Evolutionary conservation across 2,113 vertebrate species (phyloP).

Genomic region (Micromys minutus): DNA sequence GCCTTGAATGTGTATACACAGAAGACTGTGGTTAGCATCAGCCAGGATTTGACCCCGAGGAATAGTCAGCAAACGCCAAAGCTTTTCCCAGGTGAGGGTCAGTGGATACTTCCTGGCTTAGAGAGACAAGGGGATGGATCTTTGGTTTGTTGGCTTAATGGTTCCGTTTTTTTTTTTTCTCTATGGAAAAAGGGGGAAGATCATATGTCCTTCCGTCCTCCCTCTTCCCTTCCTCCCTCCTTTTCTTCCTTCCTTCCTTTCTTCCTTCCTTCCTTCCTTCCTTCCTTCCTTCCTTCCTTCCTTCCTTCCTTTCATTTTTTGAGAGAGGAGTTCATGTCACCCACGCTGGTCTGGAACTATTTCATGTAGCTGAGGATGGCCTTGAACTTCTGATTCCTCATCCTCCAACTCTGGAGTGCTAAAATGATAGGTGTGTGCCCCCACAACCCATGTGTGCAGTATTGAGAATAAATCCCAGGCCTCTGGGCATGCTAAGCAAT

Average conservation of each 20-base stretch:
- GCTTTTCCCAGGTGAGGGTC: neutral
- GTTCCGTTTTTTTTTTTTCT: constrained; percentile 26
- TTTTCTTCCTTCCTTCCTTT: neutral
- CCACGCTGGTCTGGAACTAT: neutral
- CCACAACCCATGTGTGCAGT: neutral
- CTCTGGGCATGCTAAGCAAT: neutral
- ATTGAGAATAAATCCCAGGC: neutral
- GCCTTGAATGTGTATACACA: too few species aligned
- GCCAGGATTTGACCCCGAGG: neutral
- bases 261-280: rapidly evolving
- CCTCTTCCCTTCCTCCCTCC: neutral
- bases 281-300: neutral
- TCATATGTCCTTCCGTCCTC: neutral
- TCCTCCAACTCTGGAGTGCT: neutral
- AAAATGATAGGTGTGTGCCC: neutral
- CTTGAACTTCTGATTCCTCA: neutral
- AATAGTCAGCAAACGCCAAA: neutral
- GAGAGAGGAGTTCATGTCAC: neutral
- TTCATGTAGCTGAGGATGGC: neutral
- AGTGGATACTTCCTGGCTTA: neutral
- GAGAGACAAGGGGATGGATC: neutral
- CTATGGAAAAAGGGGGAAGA: neutral
- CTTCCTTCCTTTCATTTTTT: neutral
- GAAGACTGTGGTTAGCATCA: neutral
- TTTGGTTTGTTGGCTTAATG: neutral